These are phyloP conservation scores for Achlya flavicornis DNA, from an alignment of 2,888 invertebrate genomes.

Conservation along the genomic window DNA sequence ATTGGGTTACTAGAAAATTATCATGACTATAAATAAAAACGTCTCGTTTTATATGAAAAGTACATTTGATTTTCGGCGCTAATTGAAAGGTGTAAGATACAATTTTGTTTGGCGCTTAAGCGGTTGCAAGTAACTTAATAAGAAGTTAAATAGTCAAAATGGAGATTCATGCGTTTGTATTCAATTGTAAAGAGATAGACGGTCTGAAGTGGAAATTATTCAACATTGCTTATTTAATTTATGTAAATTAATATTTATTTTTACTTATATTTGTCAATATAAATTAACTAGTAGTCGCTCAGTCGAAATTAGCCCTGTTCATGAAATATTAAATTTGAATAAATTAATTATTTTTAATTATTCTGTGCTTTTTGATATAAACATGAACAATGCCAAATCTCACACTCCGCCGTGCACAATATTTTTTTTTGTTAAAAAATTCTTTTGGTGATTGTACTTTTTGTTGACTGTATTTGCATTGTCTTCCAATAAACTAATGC, in stretches of 20 bases:
- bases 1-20: conserved; percentile 15
- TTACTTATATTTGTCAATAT: neutral
- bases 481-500: too few relatives aligned
- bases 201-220: neutral
- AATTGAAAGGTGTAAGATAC: neutral
- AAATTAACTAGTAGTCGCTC: too few relatives aligned
- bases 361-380: too few relatives aligned
- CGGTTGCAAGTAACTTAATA: conserved; percentile 3
- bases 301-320: too few relatives aligned
- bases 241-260: neutral
- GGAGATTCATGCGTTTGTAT: neutral
- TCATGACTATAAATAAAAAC: conserved; percentile 17
- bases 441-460: neutral
- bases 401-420: too few relatives aligned
- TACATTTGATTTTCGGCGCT: neutral
- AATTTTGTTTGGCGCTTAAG: neutral
- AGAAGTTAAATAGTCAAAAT: conserved; percentile 6
- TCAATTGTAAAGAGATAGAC: conserved; percentile 9
- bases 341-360: too few relatives aligned
- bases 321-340: too few relatives aligned
- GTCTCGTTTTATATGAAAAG: conserved; percentile 10
- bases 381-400: too few relatives aligned
- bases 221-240: neutral
- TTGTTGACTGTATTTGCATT: too few relatives aligned
- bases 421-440: neutral